Base-by-base conservation (phyloP, 2,888 invertebrate species). In the Molorchus minor region DNA sequence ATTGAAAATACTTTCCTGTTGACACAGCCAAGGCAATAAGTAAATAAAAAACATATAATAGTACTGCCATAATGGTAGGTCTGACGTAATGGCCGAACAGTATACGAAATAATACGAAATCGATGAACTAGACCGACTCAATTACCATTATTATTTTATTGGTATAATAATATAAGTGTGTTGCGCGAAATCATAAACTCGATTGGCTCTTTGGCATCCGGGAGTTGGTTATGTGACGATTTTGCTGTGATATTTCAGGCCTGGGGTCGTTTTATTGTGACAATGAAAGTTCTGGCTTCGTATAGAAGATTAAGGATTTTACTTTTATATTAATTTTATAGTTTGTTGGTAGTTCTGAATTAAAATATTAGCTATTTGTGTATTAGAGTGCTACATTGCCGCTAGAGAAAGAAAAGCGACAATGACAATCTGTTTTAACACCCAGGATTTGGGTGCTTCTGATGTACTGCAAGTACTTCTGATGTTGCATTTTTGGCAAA, bases 91-190 rank as follows among this genome's bases (percentile, higher is more conserved):
- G 45, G 53, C 25, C 47, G 41, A 61, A 13, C 46, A 45, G 49
- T 52, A 52, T 52, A 61, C 54, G 21, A 58, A 61, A 58, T 61
- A 61, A 58, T 46, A 61, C 53, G 51, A 59, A 61, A 58, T 59
- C 61, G 59, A 61, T 61, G 55, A 29, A 47, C 51, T 35, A 46
- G 55, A 63, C 64, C 45, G 57, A 46, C 52, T 61, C 64, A 54
- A 65, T 68, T 65, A 68, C 61, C 64, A 67, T 66, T 68, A 68
- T 68, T 64, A 68, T 67, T 70, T 70, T 70, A 70, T 68, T 68
- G 65, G 62, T 49, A 58, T 70, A 70, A 67, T 68, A 64, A 61
- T 49, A 58, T 65, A 61, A 65, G 64, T 64, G 64, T 66, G 62
- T 67, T 60, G 62, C 60, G 60, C 59, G 59, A 68, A 56, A 58